Evolutionary conservation across 1,140 invertebrate genomes (phyloP), one percentile per base, ranked within the genome.

Genomic region (Achroia grisella): DNA sequence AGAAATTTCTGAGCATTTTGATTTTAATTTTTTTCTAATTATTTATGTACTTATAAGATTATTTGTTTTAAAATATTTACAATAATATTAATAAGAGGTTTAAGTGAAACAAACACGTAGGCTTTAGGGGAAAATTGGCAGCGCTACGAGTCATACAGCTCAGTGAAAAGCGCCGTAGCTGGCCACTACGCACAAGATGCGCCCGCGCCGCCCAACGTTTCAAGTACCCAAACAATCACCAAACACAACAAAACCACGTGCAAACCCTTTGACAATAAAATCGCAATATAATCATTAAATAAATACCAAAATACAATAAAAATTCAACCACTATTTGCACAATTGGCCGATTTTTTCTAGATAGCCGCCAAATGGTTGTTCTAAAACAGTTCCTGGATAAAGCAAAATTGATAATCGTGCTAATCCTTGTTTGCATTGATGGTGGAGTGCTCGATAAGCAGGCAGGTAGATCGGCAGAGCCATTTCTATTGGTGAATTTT

Each of bases 341-440:
- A 82, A 82, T 71, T 82, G 78, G 56, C 51, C 56, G 32, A 45
- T 48, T 59, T 59, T 49, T 39, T 45, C 39, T 49, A 57, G 49
- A 55, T 72, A 72, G 63, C 62, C 35, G 17, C 37, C 33, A 32
- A 41, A 59, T 65, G 39, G 42, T 37, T 60, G 61, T 54, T 67
- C 48, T 54, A 64, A 78, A 74, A 75, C 64, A 57, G 66, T 75
- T 80, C 59, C 56, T 59, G 56, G 42, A 60, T 39, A 69, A 41
- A 75, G 66, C 73, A 72, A 71, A 75, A 76, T 76, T 78, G 76
- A 80, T 80, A 78, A 78, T 72, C 51, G 48, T 56, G 54, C 60
- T 82, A 77, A 82, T 82, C 76, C 72, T 64, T 82, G 65, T 80
- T 82, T 78, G 67, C 74, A 75, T 51, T 69, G 66, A 64, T 71